These are phyloP conservation scores for Cryptoblepharus egeriae DNA, from an alignment of 2,797 vertebrate species.

Conservation along the genomic window DNA sequence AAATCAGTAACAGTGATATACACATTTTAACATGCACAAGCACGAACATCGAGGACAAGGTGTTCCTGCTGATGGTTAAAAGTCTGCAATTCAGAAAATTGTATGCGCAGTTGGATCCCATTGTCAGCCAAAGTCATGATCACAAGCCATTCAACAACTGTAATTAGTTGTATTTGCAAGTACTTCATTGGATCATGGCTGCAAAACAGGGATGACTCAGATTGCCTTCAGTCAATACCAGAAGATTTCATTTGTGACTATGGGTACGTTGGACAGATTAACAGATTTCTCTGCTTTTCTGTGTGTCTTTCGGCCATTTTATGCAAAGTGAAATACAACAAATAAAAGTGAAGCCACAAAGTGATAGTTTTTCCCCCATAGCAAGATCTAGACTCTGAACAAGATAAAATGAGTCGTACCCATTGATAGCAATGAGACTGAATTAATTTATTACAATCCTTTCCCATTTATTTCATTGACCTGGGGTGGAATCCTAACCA, in stretches of 20 bases:
- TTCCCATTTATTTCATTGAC: too few relatives aligned
- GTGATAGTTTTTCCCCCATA: neutral
- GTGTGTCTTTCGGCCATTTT: neutral
- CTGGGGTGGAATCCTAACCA: too few relatives aligned
- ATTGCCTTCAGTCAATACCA: neutral
- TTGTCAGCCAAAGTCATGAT: neutral
- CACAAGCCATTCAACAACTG: neutral
- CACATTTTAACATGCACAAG: slow-evolving; percentile 45
- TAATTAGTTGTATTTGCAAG: neutral
- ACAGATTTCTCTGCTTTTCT: neutral
- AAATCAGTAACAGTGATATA: slow-evolving; percentile 40
- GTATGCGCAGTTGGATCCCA: slow-evolving; percentile 1
- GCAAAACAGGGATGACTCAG: neutral
- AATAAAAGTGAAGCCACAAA: neutral
- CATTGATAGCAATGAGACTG: neutral
- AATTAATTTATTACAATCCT: too few relatives aligned
- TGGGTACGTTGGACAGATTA: neutral
- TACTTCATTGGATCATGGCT: neutral
- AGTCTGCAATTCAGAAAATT: neutral
- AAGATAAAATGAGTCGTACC: neutral
- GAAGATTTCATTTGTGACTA: neutral
- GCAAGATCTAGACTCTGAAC: neutral
- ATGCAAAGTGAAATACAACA: neutral
- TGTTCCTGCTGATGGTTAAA: neutral
- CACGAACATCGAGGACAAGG: slow-evolving; percentile 20